These are phyloP conservation scores for Girardinichthys multiradiatus DNA, from an alignment of 2,113 vertebrate genomes.

Conservation along the genomic window DNA sequence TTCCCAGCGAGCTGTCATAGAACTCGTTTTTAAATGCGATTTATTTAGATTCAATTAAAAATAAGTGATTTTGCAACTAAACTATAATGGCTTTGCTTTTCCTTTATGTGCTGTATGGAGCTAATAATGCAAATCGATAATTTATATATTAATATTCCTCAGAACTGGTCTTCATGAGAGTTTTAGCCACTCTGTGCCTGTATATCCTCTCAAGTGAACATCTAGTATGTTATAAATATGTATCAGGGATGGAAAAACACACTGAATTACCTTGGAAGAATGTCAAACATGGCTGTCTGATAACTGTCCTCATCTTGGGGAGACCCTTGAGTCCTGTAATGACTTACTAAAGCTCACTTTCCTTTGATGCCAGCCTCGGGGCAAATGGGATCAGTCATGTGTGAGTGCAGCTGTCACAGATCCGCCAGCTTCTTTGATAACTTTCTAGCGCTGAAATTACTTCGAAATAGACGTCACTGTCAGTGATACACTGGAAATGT, in stretches of 20 bases:
- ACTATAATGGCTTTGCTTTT: too few species aligned
- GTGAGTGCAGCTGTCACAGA: conserved; percentile 61
- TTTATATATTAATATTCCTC: neutral
- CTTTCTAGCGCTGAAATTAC: conserved; percentile 37
- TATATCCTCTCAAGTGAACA: conserved; percentile 22
- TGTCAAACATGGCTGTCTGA: conserved; percentile 40
- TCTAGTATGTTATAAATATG: conserved; percentile 25
- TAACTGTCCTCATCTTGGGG: conserved; percentile 43
- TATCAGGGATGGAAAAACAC: neutral
- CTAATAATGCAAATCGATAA: neutral
- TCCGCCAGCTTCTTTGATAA: conserved; percentile 33
- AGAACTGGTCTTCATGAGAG: neutral
- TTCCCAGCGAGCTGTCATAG: neutral
- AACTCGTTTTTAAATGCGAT: neutral
- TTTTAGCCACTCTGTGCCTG: conserved; percentile 2
- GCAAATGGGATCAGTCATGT: conserved; percentile 64
- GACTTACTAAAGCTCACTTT: conserved; percentile 65
- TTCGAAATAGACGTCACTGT: conserved; percentile 37
- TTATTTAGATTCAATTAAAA: neutral
- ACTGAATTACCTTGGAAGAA: conserved; percentile 24
- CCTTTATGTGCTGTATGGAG: neutral
- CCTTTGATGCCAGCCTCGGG: conserved; percentile 57
- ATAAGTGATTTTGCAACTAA: too few species aligned
- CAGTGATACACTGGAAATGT: conserved; percentile 23
- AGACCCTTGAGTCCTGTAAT: conserved; percentile 48